Conservation (phyloP, 1,140 invertebrate genomes). For the Zaprionus africanus region DNA sequence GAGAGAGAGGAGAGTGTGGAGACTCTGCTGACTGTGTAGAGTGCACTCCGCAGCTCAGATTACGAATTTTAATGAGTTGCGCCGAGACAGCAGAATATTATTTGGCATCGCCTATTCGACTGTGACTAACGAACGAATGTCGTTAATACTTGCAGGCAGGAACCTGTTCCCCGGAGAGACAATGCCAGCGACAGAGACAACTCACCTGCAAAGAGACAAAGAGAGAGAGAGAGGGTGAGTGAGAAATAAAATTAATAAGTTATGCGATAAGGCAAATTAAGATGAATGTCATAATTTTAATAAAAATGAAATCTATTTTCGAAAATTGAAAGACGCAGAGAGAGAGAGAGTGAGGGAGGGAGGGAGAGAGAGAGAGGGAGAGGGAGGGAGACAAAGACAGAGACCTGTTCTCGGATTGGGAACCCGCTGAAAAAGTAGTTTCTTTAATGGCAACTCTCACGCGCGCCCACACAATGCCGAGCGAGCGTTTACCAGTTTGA, state of each 20-base stretch:
- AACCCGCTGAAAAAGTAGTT: constrained; percentile 6
- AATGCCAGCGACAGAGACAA: constrained; percentile 25
- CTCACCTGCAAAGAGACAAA: constrained; percentile 63
- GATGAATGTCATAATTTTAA: constrained; percentile 82
- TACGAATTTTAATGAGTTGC: constrained; percentile 28
- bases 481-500: constrained; percentile 26
- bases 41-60: constrained; percentile 4
- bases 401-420: constrained; percentile 35
- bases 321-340: constrained; percentile 11
- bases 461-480: constrained; percentile 42
- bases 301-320: constrained; percentile 80
- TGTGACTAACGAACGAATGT: constrained; percentile 19
- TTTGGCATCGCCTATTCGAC: constrained; percentile 13
- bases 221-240: constrained; percentile 20
- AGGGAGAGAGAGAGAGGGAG: too few relatives aligned
- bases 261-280: constrained; percentile 77
- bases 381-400: constrained; percentile 13
- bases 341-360: neutral
- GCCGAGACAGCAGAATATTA: constrained; percentile 54
- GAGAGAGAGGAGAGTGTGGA: neutral
- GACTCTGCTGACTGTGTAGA: neutral
- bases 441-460: constrained; percentile 45
- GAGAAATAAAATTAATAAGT: constrained; percentile 70
- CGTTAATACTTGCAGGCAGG: constrained; percentile 15
- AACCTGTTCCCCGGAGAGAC: constrained; percentile 51